These are phyloP conservation scores for Oikopleura dioica DNA, from an alignment of 23 tunicate species.

Conservation along the genomic window DNA sequence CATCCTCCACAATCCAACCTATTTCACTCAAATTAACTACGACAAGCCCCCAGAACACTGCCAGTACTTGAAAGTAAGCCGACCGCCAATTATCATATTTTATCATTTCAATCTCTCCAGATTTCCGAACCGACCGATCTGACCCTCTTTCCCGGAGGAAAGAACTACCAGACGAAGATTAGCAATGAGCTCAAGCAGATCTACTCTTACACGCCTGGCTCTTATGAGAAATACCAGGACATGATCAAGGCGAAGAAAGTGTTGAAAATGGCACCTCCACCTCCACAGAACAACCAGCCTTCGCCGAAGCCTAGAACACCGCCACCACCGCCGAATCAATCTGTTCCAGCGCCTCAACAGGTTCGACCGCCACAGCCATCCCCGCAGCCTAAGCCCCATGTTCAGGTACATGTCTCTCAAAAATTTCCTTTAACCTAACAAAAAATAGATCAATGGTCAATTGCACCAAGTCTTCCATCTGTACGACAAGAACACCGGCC, in stretches of 20 bases:
- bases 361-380: not conserved
- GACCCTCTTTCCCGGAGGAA: not conserved
- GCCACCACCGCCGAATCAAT: not conserved
- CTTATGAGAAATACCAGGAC: not conserved
- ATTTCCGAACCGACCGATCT: not conserved
- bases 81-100: too few species aligned
- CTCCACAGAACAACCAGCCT: not conserved
- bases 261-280: not conserved
- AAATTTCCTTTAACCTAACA: not conserved
- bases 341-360: not conserved
- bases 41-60: not conserved
- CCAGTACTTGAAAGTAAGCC: slow-evolving; percentile 1
- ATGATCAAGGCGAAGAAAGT: not conserved
- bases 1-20: not conserved
- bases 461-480: not conserved
- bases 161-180: not conserved
- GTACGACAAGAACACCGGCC: too few species aligned
- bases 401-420: not conserved
- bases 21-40: not conserved
- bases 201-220: not conserved
- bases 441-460: not conserved
- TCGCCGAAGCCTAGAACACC: not conserved
- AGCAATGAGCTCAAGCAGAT: not conserved
- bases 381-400: not conserved
- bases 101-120: too few species aligned